Evolutionary conservation across 2,888 invertebrate species (phyloP), one percentile per base, ranked within the genome.

Genomic region (Orthosia gothica): DNA sequence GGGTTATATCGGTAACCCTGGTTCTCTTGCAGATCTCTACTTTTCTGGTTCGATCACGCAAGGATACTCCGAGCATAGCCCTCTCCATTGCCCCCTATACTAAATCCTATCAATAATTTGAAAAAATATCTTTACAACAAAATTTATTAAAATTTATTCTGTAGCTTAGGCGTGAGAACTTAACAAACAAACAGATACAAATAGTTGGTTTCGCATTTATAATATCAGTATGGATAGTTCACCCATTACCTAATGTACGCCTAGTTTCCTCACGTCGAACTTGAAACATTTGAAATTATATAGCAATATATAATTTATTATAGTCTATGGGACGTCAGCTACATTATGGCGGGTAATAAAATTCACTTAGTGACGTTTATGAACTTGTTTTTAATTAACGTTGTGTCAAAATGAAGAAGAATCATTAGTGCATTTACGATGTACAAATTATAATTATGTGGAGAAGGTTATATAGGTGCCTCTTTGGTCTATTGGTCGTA

Each of bases 331-430:
- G 70, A 78, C 55, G 79, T 63, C 58, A 55, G 78, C 74, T 75
- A 80, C 78, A 85, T 83, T 87, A 87, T 81, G 68, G 76, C 58
- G 82, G 76, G 83, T 68, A 87, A 91, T 92, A 91, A 91, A 92
- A 83, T 88, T 89, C 89, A 86, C 85, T 86, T 87, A 87, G 87
- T 89, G 87, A 90, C 89, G 88, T 92, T 91, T 89, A 88, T 86
- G 66, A 75, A 66, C 74, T 65, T 54, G 76, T 72, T 85, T 87
- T 87, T 85, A 86, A 86, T 86, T 86, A 87, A 86, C 76, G 70
- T 67, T 65, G 86, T 83, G 87, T 86, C 86, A 86, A 85, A 85
- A 81, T 76, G 83, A 82, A 77, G 82, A 85, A 83, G 84, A 84
- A 70, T 84, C 78, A 87, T 87, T 87, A 86, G 73, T 77, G 69